Base-by-base conservation (phyloP, 2,888 invertebrate genomes). In the Eupithecia tripunctaria region DNA sequence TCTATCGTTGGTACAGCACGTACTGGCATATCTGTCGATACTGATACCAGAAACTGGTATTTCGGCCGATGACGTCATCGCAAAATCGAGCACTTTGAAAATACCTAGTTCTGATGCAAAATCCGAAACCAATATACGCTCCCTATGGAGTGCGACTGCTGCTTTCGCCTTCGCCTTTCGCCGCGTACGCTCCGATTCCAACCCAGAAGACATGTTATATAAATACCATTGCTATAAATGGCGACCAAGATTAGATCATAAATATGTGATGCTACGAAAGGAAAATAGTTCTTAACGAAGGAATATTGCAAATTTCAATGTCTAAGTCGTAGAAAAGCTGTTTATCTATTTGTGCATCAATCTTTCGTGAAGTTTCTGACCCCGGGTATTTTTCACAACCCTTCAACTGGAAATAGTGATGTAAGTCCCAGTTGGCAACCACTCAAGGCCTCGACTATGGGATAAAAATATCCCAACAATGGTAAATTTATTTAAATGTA, bases 381-480 rank as follows among this genome's bases (percentile, higher is more conserved):
- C 43, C 70, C 21, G 64, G 32, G 67, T 70, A 73, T 70, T 68
- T 68, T 73, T 70, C 73, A 70, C 67, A 70, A 29, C 18, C 60
- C 21, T 56, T 29, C 62, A 47, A 12, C 63, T 65, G 60, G 74
- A 71, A 71, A 70, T 29, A 66, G 71, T 64, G 70, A 70, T 59
- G 60, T 29, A 73, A 70, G 68, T 70, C 66, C 68, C 62, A 68
- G 68, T 74, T 74, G 74, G 74, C 71, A 74, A 29, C 51, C 29
- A 59, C 36, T 64, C 67, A 60, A 56, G 25, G 56, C 51, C 51
- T 21, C 51, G 21, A 51, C 51, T 51, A 51, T 51, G 51, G 51
- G 21, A 51, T 21, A 51, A 21, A 51, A 51, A 51, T 51, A 51
- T 51, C 51, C 12, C n/a, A 7, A 47, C 47, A 51, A 21, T 51